phyloP scores from a whole-genome alignment of 2,888 invertebrate species.

The Chymomyza procnemis region DNA sequence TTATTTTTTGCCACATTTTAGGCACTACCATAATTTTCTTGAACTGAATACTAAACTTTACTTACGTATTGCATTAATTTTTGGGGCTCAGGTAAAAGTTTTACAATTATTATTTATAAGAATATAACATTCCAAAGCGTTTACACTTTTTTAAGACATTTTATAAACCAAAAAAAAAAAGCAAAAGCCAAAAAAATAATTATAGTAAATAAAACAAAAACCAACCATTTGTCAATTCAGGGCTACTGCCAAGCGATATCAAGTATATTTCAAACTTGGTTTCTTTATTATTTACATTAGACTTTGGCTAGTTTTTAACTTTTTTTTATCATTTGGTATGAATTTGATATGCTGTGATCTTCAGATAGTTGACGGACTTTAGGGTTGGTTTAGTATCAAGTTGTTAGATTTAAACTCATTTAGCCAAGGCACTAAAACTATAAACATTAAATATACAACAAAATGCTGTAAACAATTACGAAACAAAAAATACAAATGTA shows the following conservation, averaged over 20 bases:
- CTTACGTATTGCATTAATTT: slow-evolving; percentile 13
- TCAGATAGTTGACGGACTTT: slow-evolving; percentile 13
- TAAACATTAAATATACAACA: neutral
- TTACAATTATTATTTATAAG: slow-evolving; percentile 56
- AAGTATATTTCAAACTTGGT: neutral
- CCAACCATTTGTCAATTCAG: slow-evolving; percentile 43
- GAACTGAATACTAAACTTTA: neutral
- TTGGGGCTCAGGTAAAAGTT: slow-evolving; percentile 52
- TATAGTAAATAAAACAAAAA: neutral
- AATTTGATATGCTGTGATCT: slow-evolving; percentile 57
- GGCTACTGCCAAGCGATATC: slow-evolving; percentile 5
- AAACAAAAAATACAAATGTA: slow-evolving; percentile 45
- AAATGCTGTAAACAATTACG: slow-evolving; percentile 19
- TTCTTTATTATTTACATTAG: neutral
- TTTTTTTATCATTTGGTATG: slow-evolving; percentile 25
- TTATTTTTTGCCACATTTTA: neutral
- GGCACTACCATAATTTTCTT: neutral
- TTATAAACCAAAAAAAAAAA: no score
- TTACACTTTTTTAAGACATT: slow-evolving; percentile 33
- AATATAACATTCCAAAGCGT: slow-evolving; percentile 24
- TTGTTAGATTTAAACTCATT: neutral
- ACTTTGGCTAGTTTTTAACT: slow-evolving; percentile 1
- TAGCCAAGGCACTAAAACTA: neutral
- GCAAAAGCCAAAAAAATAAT: neutral
- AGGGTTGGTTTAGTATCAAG: neutral